Evolutionary conservation across 2,797 vertebrate genomes (phyloP).

Genomic region (Passerculus sandwichensis): DNA sequence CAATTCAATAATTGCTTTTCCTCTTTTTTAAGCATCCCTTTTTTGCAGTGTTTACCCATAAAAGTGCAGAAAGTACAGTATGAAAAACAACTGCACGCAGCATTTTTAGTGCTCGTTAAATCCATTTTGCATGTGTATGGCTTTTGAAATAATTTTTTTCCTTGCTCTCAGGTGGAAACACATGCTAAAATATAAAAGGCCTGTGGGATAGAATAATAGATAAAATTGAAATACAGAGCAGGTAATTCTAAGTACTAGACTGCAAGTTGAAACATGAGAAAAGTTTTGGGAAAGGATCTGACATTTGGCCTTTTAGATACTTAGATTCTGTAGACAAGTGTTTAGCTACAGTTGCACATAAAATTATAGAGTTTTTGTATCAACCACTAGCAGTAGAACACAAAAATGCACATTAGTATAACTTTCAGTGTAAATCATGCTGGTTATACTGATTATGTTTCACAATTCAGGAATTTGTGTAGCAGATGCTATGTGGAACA

Average conservation of each 20-base stretch:
- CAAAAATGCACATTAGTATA: neutral
- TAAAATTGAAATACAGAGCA: neutral
- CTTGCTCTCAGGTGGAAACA: neutral
- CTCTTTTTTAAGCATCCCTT: constrained; percentile 7
- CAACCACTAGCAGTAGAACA: neutral
- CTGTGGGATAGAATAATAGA: neutral
- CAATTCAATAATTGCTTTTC: constrained; percentile 49
- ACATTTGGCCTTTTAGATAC: neutral
- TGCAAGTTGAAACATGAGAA: neutral
- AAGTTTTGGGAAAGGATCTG: neutral
- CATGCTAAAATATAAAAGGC: neutral
- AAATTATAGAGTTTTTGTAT: neutral
- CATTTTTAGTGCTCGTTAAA: constrained; percentile 3
- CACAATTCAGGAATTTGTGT: neutral
- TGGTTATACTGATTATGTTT: neutral
- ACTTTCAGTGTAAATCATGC: neutral
- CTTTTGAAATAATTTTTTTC: constrained; percentile 14
- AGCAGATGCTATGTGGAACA: neutral
- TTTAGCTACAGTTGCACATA: neutral
- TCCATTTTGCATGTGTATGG: neutral
- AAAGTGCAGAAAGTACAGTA: constrained; percentile 35
- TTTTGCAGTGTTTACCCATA: constrained; percentile 31
- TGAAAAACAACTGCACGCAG: constrained; percentile 42
- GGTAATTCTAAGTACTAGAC: neutral
- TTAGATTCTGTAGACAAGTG: neutral